Percentiles rank a stretch among this genome's conserved stretches.
Evolutionary conservation across 2,113 vertebrate species (phyloP).

Genomic region (Leptobrachium leishanense): DNA sequence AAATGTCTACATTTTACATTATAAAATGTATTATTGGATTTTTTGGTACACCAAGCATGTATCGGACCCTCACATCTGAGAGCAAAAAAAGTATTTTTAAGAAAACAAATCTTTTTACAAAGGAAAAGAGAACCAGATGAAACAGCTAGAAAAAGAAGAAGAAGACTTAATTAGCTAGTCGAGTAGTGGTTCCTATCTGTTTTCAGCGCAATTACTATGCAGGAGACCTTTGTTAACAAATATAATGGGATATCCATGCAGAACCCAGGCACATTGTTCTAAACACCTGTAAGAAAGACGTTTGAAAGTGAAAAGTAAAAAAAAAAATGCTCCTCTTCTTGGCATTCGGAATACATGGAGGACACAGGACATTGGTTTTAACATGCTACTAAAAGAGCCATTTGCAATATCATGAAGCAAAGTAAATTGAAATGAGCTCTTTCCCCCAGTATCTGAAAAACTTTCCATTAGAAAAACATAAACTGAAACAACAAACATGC

Average conservation of each 20-base stretch:
- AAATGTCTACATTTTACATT: too few species aligned
- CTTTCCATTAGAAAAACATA: slow-evolving; percentile 61
- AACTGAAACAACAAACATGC: slow-evolving; percentile 58
- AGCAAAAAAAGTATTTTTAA: too few species aligned
- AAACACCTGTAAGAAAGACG: slow-evolving; percentile 10
- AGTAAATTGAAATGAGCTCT: slow-evolving; percentile 39
- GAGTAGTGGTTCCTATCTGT: not conserved
- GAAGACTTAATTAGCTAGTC: not conserved
- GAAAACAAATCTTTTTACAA: too few species aligned
- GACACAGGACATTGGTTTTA: slow-evolving; percentile 38
- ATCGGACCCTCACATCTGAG: too few species aligned
- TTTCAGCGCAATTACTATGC: not conserved
- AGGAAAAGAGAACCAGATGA: too few species aligned
- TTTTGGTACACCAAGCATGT: too few species aligned
- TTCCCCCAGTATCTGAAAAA: slow-evolving; percentile 57
- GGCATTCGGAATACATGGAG: not conserved
- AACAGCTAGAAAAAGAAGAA: not conserved
- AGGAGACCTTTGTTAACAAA: not conserved
- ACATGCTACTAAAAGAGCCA: slow-evolving; percentile 49
- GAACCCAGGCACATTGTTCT: not conserved
- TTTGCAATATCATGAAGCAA: slow-evolving; percentile 40
- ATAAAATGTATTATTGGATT: too few species aligned
- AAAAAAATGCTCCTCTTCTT: slow-evolving; percentile 11
- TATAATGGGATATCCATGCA: not conserved
- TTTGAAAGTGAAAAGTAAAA: slow-evolving; percentile 1